These are phyloP conservation scores for Balanococcus diminutus DNA, from an alignment of 2,888 invertebrate genomes.

Conservation along the genomic window DNA sequence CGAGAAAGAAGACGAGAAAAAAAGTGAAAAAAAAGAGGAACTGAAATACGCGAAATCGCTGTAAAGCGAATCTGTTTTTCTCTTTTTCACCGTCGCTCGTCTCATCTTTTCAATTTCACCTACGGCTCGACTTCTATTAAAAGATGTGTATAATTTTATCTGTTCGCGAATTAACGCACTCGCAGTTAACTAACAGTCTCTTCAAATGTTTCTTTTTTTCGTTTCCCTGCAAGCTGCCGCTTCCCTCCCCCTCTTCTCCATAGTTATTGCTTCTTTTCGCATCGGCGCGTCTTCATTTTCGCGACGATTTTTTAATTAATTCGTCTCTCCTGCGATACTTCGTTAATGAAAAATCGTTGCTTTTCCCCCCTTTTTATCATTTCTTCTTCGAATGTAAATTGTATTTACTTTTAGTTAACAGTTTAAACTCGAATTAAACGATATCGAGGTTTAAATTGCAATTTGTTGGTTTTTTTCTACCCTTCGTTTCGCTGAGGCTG, in stretches of 20 bases:
- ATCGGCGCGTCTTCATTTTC: not conserved
- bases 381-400: not conserved
- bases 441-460: not conserved
- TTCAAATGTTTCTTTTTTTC: not conserved
- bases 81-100: not conserved
- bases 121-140: not conserved
- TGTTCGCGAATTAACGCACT: not conserved
- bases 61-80: not conserved
- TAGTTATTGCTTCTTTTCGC: not conserved
- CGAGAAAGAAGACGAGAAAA: not conserved
- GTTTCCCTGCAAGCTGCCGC: not conserved
- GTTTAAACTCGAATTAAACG: not conserved
- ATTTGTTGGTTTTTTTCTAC: not conserved
- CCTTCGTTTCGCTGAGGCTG: not conserved
- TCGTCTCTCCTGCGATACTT: not conserved
- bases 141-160: not conserved
- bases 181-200: not conserved
- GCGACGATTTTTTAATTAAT: not conserved
- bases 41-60: slow-evolving; percentile 5
- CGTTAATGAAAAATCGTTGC: not conserved
- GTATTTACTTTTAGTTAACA: not conserved
- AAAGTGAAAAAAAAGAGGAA: not conserved
- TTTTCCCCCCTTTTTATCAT: not conserved
- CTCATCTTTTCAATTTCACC: slow-evolving; percentile 2
- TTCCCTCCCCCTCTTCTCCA: not conserved